phyloP scores from a whole-genome alignment of 92 coral and sea anemone genomes.

The Hydrozoanthus gracilis region DNA sequence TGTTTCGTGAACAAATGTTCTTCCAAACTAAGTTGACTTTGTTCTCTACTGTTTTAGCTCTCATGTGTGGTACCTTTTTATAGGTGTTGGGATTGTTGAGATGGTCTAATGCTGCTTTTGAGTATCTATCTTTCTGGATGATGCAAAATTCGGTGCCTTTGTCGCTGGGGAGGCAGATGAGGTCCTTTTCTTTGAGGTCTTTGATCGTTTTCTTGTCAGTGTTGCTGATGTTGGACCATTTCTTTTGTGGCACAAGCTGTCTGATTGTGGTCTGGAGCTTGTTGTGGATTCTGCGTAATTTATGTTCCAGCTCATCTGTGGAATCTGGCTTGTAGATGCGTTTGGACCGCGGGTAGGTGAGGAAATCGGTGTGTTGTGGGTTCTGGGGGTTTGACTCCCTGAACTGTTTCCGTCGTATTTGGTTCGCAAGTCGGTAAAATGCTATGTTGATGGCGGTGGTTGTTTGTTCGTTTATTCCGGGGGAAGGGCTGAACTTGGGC shows the following conservation, averaged over 20 bases:
- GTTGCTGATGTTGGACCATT: conserved; percentile 67
- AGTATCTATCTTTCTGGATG: conserved; percentile 39
- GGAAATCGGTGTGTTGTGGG: conserved; percentile 35
- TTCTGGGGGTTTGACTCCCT: conserved; percentile 25
- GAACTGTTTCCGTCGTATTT: conserved; percentile 45
- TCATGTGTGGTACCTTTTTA: conserved; percentile 52
- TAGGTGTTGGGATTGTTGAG: conserved; percentile 54
- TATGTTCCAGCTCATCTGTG: conserved; percentile 43
- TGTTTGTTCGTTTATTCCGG: conserved; percentile 41
- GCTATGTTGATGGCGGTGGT: conserved; percentile 37
- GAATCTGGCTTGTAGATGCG: conserved; percentile 49
- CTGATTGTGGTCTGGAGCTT: conserved; percentile 26
- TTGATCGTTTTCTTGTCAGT: conserved; percentile 54
- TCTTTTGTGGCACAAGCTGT: conserved; percentile 12
- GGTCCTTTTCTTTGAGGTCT: conserved; percentile 28
- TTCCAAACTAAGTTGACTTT: no score
- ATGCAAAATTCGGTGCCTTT: conserved; percentile 65
- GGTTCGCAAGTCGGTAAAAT: conserved; percentile 60
- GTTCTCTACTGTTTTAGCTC: conserved; percentile 69
- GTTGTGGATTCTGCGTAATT: conserved; percentile 23
- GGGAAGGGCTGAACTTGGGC: conserved; percentile 55
- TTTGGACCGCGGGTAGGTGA: conserved; percentile 58
- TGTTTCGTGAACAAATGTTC: no score
- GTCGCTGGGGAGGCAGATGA: conserved; percentile 57
- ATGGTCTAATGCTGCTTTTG: conserved; percentile 54